These are phyloP conservation scores for Camelus dromedarius DNA, from an alignment of 2,113 vertebrate species.

Conservation along the genomic window DNA sequence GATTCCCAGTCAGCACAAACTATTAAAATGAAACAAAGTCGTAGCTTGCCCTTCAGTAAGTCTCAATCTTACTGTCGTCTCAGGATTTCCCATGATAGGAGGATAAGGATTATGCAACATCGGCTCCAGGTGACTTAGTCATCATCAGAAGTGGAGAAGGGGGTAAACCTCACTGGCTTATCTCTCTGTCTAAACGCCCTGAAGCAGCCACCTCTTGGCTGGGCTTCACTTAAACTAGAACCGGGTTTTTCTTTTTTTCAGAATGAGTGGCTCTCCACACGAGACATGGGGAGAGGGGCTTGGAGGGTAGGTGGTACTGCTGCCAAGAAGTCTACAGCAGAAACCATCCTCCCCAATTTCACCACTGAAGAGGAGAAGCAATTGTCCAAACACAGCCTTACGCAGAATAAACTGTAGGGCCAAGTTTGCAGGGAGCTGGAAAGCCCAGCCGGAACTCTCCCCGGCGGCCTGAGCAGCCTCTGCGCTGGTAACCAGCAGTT, in stretches of 20 bases:
- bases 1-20: conserved; percentile 41
- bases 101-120: conserved; percentile 20
- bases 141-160: neutral
- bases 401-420: neutral
- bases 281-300: neutral
- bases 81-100: conserved; percentile 36
- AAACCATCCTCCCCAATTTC: neutral
- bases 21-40: conserved; percentile 62
- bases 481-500: neutral
- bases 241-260: neutral
- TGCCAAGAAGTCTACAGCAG: neutral
- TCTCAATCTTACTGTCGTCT: neutral
- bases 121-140: conserved; percentile 42
- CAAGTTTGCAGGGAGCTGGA: neutral
- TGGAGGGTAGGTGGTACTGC: neutral
- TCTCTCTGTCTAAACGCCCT: neutral
- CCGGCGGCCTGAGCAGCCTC: fast-evolving
- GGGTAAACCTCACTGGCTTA: neutral
- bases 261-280: neutral
- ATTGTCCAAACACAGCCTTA: neutral
- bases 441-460: neutral
- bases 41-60: conserved; percentile 3
- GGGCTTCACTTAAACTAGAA: neutral
- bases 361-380: neutral
- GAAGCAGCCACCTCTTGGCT: neutral